Base-by-base conservation (phyloP, 1,140 invertebrate species). In the Camponotus pennsylvanicus region DNA sequence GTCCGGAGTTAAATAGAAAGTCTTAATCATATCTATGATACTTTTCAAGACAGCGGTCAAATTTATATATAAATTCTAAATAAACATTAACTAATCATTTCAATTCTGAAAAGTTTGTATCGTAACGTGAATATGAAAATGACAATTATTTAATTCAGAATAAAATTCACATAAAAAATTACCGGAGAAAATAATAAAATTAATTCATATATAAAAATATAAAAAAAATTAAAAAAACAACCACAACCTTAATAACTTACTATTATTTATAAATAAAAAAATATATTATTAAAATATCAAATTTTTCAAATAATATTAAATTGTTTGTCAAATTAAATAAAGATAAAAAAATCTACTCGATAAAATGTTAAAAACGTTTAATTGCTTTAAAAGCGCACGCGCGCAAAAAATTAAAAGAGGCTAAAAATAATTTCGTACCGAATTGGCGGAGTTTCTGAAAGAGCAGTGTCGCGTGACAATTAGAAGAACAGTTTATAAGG, bases 401-500 rank as follows among this genome's bases (percentile, higher is more conserved):
- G 27, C 27, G 45, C 45, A n/a, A 42, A 45, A 70, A 73, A n/a
- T n/a, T 32, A 21, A 55, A 13, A 45, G 18, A 11, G 8, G 9
- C 13, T 80, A 42, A 82, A n/a, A 82, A 82, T 73, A 73, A 73
- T 82, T 61, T 27, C 40, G 67, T 37, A 69, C 21, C 42, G 59
- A 75, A 73, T 42, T 59, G 40, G 11, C 57, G 27, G 40, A 27
- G 40, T 73, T 57, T 83, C 52, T 61, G 55, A 37, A 52, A 82
- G 52, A 82, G 69, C 55, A 70, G 55, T 49, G 79, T 82, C 67
- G 67, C 55, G 32, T 82, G 57, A 75, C 79, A 83, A 75, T 75
- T 57, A 75, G 57, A 57, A 83, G 69, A 63, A 63, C 21, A 82
- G 55, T 32, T 73, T 75, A 52, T 52, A 75, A 83, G 79, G 59